These are phyloP conservation scores for Theretra japonica DNA, from an alignment of 2,888 invertebrate genomes.

Conservation along the genomic window DNA sequence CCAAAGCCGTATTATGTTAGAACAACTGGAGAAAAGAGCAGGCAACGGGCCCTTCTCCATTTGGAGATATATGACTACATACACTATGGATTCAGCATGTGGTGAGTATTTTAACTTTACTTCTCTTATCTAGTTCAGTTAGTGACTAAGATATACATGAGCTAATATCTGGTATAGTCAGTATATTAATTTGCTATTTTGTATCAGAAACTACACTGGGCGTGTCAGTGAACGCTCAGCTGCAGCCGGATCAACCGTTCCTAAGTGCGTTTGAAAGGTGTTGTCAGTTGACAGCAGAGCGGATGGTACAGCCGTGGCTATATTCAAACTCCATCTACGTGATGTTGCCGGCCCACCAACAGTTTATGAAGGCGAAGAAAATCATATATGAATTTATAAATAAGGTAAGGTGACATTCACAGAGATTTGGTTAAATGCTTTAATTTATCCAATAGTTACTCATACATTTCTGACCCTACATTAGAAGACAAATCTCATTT, in stretches of 20 bases:
- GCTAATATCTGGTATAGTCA: too few species aligned
- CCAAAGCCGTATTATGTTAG: slow-evolving; percentile 49
- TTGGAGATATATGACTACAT: slow-evolving; percentile 53
- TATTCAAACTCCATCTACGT: slow-evolving; percentile 46
- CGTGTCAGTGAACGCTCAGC: slow-evolving; percentile 45
- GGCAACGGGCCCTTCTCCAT: slow-evolving; percentile 48
- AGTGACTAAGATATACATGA: too few species aligned
- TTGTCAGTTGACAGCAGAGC: slow-evolving; percentile 39
- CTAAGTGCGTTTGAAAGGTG: slow-evolving; percentile 46
- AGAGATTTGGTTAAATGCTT: too few species aligned
- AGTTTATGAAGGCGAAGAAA: slow-evolving; percentile 33
- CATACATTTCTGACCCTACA: too few species aligned
- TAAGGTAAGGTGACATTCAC: slow-evolving; percentile 27
- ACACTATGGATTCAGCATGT: slow-evolving; percentile 57
- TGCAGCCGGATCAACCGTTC: slow-evolving; percentile 45
- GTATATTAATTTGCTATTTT: too few species aligned
- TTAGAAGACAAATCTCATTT: too few species aligned
- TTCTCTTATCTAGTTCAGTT: neutral
- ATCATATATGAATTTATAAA: slow-evolving; percentile 34
- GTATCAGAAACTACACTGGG: slow-evolving; percentile 54
- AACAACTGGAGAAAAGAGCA: slow-evolving; percentile 41
- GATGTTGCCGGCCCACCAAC: slow-evolving; percentile 35
- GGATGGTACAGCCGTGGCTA: slow-evolving; percentile 55
- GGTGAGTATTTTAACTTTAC: slow-evolving; percentile 43
- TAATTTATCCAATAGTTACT: too few species aligned